phyloP scores from a whole-genome alignment of 2,888 invertebrate genomes.

The Podabrus alpinus region DNA sequence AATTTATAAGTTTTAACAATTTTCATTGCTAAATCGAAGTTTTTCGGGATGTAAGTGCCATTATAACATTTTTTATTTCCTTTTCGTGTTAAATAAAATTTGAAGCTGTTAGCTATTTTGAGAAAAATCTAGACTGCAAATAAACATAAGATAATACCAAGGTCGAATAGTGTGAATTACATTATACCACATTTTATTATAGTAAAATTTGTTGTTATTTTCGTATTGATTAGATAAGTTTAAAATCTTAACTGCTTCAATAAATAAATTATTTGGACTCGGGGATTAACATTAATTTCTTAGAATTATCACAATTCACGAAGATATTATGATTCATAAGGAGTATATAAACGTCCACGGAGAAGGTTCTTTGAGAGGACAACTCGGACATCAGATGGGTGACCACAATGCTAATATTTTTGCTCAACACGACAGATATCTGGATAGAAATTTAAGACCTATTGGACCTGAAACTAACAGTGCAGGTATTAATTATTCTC shows the following conservation, averaged over 20 bases:
- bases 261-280: background rate
- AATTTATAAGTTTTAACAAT: no score
- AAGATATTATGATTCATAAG: background rate
- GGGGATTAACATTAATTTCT: background rate
- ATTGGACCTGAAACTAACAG: slow-evolving; percentile 10
- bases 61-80: no score
- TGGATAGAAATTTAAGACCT: slow-evolving; percentile 8
- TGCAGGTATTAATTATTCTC: slow-evolving; percentile 4
- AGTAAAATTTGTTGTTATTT: background rate
- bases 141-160: background rate
- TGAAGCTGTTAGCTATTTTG: no score
- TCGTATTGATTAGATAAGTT: background rate
- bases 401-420: slow-evolving; percentile 3
- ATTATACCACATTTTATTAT: background rate
- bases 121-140: no score
- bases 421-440: slow-evolving; percentile 11
- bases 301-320: background rate
- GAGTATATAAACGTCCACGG: background rate
- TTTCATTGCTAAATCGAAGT: no score
- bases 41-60: no score
- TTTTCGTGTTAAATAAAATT: no score
- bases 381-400: background rate
- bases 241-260: background rate
- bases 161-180: background rate
- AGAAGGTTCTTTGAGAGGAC: slow-evolving; percentile 8